These are phyloP conservation scores for Hepsetus odoe DNA, from an alignment of 2,113 vertebrate genomes.

Conservation along the genomic window DNA sequence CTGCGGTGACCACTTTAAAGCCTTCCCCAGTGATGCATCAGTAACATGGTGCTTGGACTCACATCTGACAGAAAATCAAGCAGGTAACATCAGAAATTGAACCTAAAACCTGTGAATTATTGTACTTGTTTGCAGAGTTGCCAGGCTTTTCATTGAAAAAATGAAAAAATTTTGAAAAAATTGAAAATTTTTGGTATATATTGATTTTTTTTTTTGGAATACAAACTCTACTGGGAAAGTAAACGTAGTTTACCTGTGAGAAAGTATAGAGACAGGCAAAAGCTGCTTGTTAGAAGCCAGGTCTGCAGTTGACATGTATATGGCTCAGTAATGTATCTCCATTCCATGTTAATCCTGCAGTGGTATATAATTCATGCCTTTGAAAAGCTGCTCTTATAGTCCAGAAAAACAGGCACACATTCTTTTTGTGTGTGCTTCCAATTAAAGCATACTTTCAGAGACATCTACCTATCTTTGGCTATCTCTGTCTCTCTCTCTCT, in stretches of 20 bases:
- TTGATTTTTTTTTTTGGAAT: neutral
- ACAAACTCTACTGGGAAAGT: neutral
- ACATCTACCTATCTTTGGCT: slow-evolving; percentile 10
- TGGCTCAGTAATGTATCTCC: slow-evolving; percentile 49
- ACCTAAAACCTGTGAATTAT: slow-evolving; percentile 26
- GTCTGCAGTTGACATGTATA: slow-evolving; percentile 52
- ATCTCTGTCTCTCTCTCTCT: neutral
- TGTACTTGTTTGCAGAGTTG: neutral
- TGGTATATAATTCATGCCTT: slow-evolving; percentile 58
- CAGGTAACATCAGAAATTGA: slow-evolving; percentile 27
- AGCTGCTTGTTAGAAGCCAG: slow-evolving; percentile 48
- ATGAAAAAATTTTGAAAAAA: slow-evolving; percentile 5
- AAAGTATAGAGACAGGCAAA: slow-evolving; percentile 4
- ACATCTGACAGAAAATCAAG: neutral
- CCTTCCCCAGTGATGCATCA: slow-evolving; percentile 24
- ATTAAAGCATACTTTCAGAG: slow-evolving; percentile 49
- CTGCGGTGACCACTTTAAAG: slow-evolving; percentile 38
- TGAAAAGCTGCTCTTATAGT: slow-evolving; percentile 51
- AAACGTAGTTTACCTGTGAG: neutral
- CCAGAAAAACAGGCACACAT: slow-evolving; percentile 49
- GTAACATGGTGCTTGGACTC: slow-evolving; percentile 49
- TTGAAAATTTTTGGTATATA: too few relatives aligned
- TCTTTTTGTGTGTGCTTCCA: slow-evolving; percentile 61
- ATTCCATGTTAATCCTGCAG: slow-evolving; percentile 52
- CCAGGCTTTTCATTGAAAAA: neutral